Percentiles rank a stretch among this genome's conserved stretches.
Conservation (phyloP, 2,797 vertebrate species). For the Scyliorhinus canicula region DNA sequence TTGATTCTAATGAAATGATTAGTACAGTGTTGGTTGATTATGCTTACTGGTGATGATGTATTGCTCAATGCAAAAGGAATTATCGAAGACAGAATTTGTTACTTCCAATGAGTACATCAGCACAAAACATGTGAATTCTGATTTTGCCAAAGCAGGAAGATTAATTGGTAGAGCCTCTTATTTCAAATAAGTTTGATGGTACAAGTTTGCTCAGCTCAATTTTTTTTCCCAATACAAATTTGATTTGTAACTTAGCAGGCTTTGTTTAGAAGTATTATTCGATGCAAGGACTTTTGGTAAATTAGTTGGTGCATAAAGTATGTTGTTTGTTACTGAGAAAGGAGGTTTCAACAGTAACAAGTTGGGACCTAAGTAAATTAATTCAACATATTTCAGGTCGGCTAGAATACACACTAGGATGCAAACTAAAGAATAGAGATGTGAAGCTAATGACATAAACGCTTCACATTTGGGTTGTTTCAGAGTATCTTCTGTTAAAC, state of each 20-base stretch:
- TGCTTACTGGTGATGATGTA: not conserved
- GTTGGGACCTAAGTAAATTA: not conserved
- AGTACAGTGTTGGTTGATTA: not conserved
- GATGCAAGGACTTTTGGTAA: not conserved
- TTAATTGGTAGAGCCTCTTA: not conserved
- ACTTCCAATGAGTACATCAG: not conserved
- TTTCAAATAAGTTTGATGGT: not conserved
- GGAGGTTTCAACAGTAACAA: not conserved
- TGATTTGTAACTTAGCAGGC: not conserved
- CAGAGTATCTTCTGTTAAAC: not conserved
- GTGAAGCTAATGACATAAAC: not conserved
- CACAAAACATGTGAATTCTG: not conserved
- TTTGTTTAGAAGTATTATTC: slow-evolving; percentile 3
- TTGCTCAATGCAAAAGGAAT: not conserved
- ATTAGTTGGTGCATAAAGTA: not conserved
- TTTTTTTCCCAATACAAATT: slow-evolving; percentile 9
- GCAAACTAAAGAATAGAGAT: not conserved
- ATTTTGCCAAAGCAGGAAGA: slow-evolving; percentile 1
- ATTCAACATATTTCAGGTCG: not conserved
- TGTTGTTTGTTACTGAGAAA: not conserved
- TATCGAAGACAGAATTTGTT: not conserved
- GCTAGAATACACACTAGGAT: not conserved
- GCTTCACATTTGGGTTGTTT: not conserved
- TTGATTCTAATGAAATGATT: not conserved
- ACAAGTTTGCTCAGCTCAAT: not conserved